These are phyloP conservation scores for Kuschelorhynchus macadamiae DNA, from an alignment of 2,888 invertebrate species.

Conservation along the genomic window DNA sequence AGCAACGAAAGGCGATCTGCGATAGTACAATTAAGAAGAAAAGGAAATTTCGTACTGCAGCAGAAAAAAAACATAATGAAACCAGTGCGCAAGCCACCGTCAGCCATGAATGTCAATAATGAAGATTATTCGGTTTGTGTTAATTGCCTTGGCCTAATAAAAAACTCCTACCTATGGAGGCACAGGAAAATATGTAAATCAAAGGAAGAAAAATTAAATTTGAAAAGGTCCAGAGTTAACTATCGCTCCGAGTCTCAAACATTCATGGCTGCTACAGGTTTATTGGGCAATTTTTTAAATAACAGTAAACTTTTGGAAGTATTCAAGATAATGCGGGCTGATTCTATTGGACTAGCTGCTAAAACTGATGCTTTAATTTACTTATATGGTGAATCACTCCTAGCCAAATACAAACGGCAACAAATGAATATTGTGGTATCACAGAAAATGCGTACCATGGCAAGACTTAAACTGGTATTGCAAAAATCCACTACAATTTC, in stretches of 20 bases:
- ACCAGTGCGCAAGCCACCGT: constrained; percentile 12
- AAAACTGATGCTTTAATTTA: neutral
- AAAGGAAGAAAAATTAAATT: neutral
- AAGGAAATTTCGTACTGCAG: constrained; percentile 41
- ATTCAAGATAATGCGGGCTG: neutral
- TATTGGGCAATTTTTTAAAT: constrained; percentile 13
- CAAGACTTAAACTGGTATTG: constrained; percentile 2
- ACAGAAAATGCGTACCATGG: neutral
- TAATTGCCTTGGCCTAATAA: neutral
- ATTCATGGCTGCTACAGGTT: constrained; percentile 26
- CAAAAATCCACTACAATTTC: constrained; percentile 16
- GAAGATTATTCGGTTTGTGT: neutral
- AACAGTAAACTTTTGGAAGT: neutral
- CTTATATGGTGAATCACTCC: neutral
- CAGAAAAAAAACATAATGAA: constrained; percentile 17
- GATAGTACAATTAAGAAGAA: constrained; percentile 32
- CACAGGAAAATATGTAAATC: neutral
- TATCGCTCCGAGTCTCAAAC: neutral
- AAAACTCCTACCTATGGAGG: neutral
- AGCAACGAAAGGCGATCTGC: constrained; percentile 35
- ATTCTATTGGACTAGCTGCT: constrained; percentile 3
- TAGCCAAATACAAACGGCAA: neutral
- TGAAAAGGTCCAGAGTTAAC: too few species aligned
- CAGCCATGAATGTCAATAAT: neutral
- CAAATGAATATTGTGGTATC: neutral